Base-by-base conservation (phyloP, 2,797 vertebrate species). In the Aplochiton taeniatus region DNA sequence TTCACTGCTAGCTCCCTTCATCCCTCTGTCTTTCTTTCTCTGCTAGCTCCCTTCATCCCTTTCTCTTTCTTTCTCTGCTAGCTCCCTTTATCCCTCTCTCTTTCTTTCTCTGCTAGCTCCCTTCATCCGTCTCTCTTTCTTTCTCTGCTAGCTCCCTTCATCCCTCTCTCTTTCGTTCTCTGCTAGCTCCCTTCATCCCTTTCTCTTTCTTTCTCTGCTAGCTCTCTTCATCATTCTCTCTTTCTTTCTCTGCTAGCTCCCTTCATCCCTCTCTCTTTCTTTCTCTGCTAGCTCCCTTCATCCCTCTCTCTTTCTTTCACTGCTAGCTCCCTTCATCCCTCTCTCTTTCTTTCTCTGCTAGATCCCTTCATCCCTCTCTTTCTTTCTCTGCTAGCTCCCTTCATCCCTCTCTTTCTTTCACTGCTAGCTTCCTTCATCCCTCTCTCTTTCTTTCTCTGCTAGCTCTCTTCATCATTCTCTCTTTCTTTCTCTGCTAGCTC, bases 401-500 rank as follows among this genome's bases (percentile, higher is more conserved):
- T 18, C 4, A 13, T n/a, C 16, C 17, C 42, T 44, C 18, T 5
- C 20, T 16, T 51, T 48, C 31, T 42, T 12, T 52, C 13, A 48
- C 17, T 51, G 12, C 4, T 16, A 52, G 14, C 31, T 11, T 18
- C 1, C 62, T 41, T 46, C 49, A 52, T 17, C 45, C 43, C 53
- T 12, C 41, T 12, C 41, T 44, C 14, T 45, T 19, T 16, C 31
- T 45, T 42, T 54, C 12, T 20, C 62, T 16, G 47, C 16, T 18
- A 12, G 19, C 18, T 4, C 44, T 4, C 42, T 14, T 55, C 12
- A 12, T 44, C 43, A 53, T 55, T 12, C 72, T 72, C 47, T 77
- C 44, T 68, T 59, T 71, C 56, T 62, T 20, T 55, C 42, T 64
- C 31, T 65, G 18, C 20, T 52, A 55, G 16, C 44, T 43, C 62